phyloP scores from a whole-genome alignment of 1,140 invertebrate genomes.

The Lasaia peninsularis region DNA sequence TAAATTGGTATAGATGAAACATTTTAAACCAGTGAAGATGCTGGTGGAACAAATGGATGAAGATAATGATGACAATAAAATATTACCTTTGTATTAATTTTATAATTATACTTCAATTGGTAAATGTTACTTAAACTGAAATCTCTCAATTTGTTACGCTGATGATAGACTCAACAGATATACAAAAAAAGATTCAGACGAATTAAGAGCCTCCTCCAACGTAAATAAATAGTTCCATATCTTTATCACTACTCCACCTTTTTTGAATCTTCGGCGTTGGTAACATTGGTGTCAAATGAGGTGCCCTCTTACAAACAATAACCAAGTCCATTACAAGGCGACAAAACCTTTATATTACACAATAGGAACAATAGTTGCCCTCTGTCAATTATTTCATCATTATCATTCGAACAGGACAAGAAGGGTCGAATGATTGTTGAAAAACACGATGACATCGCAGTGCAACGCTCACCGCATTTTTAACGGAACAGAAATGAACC shows the following conservation, averaged over 20 bases:
- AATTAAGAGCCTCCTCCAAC: not conserved
- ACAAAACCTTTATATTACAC: constrained; percentile 74
- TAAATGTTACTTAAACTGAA: no score
- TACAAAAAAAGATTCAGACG: no score
- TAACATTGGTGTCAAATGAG: constrained; percentile 8
- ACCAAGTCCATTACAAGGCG: constrained; percentile 62
- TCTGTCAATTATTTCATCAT: constrained; percentile 76
- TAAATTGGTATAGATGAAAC: no score
- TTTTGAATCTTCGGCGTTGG: constrained; percentile 5
- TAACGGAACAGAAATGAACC: not conserved
- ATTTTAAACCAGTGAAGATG: no score
- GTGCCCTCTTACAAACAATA: constrained; percentile 6
- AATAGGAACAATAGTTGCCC: constrained; percentile 74
- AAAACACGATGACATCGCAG: constrained; percentile 9
- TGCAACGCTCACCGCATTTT: not conserved
- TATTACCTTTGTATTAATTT: no score
- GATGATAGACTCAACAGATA: not conserved
- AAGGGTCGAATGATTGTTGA: constrained; percentile 10
- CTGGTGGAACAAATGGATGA: no score
- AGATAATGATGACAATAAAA: no score
- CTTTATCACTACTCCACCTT: constrained; percentile 9
- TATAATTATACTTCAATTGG: no score
- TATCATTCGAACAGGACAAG: constrained; percentile 51
- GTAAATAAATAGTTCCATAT: constrained; percentile 6
- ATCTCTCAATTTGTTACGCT: no score